phyloP scores from a whole-genome alignment of 2,797 vertebrate genomes.

The Acanthopagrus latus region DNA sequence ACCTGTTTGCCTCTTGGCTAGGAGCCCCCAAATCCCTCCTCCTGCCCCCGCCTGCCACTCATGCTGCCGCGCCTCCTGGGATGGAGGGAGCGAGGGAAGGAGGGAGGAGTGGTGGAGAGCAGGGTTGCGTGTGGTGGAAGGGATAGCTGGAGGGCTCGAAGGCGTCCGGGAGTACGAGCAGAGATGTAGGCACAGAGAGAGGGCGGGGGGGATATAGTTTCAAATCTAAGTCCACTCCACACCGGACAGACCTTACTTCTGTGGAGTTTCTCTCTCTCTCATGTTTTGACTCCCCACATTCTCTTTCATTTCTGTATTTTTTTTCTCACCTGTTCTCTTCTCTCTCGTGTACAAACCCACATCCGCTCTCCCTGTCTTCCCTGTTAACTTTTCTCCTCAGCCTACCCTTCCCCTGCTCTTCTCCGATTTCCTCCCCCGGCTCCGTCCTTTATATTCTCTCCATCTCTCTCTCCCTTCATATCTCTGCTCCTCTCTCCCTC shows the following conservation, averaged over 20 bases:
- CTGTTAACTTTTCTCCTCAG: conserved; percentile 59
- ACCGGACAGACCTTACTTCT: conserved; percentile 70
- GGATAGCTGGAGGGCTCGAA: conserved; percentile 85
- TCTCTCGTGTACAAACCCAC: conserved; percentile 52
- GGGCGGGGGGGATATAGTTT: conserved; percentile 65
- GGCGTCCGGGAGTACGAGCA: conserved; percentile 79
- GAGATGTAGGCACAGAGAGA: conserved; percentile 66
- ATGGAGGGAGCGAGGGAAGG: conserved; percentile 76
- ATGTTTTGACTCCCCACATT: conserved; percentile 73
- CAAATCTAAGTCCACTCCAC: conserved; percentile 77
- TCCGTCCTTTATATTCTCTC: conserved; percentile 40
- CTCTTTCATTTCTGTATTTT: conserved; percentile 69
- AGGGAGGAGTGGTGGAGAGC: conserved; percentile 61
- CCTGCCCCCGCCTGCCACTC: conserved; percentile 87
- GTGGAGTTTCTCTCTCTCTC: conserved; percentile 62
- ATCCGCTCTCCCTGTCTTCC: conserved; percentile 51
- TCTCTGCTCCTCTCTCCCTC: conserved; percentile 10
- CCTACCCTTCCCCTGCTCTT: conserved; percentile 41
- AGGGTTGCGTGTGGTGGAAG: conserved; percentile 84
- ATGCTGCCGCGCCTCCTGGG: conserved; percentile 84
- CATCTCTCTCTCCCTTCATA: conserved; percentile 33
- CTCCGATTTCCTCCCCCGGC: conserved; percentile 56
- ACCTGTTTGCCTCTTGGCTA: conserved; percentile 90
- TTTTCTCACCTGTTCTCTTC: conserved; percentile 55
- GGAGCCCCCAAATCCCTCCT: conserved; percentile 82